These are phyloP conservation scores for Euplagia quadripunctaria DNA, from an alignment of 2,888 invertebrate genomes.

Conservation along the genomic window DNA sequence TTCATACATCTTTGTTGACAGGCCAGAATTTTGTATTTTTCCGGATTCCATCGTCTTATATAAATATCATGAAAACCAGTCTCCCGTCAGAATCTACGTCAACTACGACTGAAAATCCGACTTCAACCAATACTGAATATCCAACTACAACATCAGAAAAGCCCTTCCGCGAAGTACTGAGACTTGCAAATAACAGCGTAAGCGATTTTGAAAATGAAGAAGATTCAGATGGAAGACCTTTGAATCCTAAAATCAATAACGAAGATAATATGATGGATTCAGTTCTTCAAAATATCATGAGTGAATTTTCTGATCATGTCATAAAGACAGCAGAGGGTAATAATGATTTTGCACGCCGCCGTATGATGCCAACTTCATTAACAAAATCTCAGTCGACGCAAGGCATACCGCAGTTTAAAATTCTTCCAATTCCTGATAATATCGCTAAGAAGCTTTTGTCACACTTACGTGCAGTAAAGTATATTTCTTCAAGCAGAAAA, in stretches of 20 bases:
- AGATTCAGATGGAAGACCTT: background rate
- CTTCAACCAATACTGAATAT: background rate
- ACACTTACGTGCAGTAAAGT: slow-evolving; percentile 57
- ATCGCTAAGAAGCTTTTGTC: slow-evolving; percentile 67
- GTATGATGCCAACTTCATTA: slow-evolving; percentile 56
- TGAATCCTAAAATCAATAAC: background rate
- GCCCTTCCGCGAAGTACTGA: too few species aligned
- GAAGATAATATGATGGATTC: slow-evolving; percentile 32
- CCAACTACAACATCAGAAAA: background rate
- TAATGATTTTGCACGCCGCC: background rate
- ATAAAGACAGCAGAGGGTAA: background rate
- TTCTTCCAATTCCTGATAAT: slow-evolving; percentile 71
- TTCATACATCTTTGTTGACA: background rate
- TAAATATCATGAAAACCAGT: background rate
- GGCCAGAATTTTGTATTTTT: background rate
- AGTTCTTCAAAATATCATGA: slow-evolving; percentile 35
- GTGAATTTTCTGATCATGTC: slow-evolving; percentile 39
- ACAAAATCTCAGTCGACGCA: slow-evolving; percentile 64
- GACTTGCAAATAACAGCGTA: background rate
- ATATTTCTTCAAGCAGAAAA: slow-evolving; percentile 39
- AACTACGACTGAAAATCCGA: slow-evolving; percentile 11
- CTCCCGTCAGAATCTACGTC: background rate
- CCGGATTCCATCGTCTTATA: background rate
- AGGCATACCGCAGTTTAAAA: slow-evolving; percentile 68
- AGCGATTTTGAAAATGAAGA: background rate